Evolutionary conservation across 2,113 vertebrate species (phyloP).

Genomic region (Thalassoma bifasciatum): DNA sequence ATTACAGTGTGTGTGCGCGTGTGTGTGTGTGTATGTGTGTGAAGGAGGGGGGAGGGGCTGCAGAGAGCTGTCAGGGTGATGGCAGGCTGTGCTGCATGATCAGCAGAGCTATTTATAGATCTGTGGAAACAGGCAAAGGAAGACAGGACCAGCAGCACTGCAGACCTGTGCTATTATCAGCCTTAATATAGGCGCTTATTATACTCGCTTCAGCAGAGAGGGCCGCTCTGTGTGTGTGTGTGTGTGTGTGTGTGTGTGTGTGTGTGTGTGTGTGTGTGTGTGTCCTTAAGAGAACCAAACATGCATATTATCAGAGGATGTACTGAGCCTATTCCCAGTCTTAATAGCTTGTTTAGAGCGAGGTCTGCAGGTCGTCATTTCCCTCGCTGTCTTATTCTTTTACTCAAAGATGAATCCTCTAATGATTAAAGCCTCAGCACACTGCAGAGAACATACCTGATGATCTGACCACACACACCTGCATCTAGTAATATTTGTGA

Average conservation of each 20-base stretch:
- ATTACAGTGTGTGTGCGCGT: slow-evolving; percentile 9
- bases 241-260: slow-evolving; percentile 9
- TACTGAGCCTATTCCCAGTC: background rate
- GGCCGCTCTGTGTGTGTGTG: background rate
- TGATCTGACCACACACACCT: too few relatives aligned
- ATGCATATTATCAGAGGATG: background rate
- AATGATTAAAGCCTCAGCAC: too few relatives aligned
- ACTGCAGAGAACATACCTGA: too few relatives aligned
- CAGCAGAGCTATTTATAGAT: slow-evolving; percentile 74
- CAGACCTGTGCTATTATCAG: slow-evolving; percentile 47
- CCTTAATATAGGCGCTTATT: slow-evolving; percentile 20
- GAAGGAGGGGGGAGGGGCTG: slow-evolving; percentile 21
- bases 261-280: slow-evolving; percentile 6
- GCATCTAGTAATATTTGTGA: too few relatives aligned
- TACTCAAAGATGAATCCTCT: too few relatives aligned
- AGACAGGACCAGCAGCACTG: slow-evolving; percentile 44
- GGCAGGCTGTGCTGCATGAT: slow-evolving; percentile 58
- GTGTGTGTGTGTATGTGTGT: slow-evolving; percentile 19
- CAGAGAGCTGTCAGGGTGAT: slow-evolving; percentile 42
- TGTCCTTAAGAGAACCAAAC: slow-evolving; percentile 1
- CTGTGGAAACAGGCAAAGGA: slow-evolving; percentile 55
- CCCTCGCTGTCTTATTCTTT: background rate
- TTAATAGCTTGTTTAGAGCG: background rate
- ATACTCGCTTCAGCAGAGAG: slow-evolving; percentile 8
- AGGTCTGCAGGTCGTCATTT: background rate